Percentiles rank a stretch among this genome's conserved stretches.
phyloP scores from a whole-genome alignment of 2,888 invertebrate species.

The Stenodera caucasica region DNA sequence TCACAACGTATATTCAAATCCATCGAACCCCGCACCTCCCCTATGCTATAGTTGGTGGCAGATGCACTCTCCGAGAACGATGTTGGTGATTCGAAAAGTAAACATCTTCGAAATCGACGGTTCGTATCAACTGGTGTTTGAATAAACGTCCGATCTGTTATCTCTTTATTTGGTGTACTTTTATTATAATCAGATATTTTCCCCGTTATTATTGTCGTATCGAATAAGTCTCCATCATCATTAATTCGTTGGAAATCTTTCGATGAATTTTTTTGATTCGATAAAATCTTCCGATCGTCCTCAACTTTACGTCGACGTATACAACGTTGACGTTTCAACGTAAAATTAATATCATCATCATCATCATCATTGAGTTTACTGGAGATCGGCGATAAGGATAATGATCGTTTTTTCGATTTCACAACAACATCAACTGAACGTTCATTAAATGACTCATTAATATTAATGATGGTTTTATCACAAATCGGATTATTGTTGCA shows the following conservation, averaged over 20 bases:
- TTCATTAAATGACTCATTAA: conserved; percentile 51
- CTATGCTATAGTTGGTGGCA: conserved; percentile 35
- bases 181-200: conserved; percentile 17
- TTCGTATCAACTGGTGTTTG: conserved; percentile 32
- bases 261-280: conserved; percentile 32
- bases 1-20: conserved; percentile 52
- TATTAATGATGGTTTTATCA: conserved; percentile 52
- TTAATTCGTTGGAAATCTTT: conserved; percentile 27
- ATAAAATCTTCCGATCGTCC: conserved; percentile 28
- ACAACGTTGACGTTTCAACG: conserved; percentile 61
- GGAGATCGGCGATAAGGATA: conserved; percentile 24
- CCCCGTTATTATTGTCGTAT: conserved; percentile 32
- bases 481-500: conserved; percentile 35
- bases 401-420: conserved; percentile 37
- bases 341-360: conserved; percentile 43
- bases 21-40: conserved; percentile 50
- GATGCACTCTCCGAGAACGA: conserved; percentile 39
- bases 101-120: conserved; percentile 52
- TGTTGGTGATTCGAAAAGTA: conserved; percentile 52
- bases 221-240: conserved; percentile 30
- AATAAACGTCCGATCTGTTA: not conserved
- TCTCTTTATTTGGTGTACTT: conserved; percentile 31
- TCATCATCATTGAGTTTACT: conserved; percentile 30
- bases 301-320: conserved; percentile 59
- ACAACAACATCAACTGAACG: conserved; percentile 46